Conservation (phyloP, 2,888 invertebrate genomes). For the Ganaspis brasiliensis region DNA sequence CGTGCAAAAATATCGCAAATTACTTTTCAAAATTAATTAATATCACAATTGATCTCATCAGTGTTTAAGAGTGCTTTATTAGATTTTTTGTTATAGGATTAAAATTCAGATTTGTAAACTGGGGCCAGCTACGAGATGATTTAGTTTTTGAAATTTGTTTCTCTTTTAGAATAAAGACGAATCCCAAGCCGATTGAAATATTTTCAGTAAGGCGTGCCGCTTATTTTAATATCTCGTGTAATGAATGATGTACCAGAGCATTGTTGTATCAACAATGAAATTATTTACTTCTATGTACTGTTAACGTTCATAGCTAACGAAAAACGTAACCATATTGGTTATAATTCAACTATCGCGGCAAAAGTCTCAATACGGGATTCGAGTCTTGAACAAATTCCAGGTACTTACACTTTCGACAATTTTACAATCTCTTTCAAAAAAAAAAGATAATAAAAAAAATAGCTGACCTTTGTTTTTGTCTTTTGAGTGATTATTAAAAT, state of each 20-base stretch:
- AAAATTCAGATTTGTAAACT: background rate
- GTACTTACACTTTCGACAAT: background rate
- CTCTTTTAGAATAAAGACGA: conserved; percentile 21
- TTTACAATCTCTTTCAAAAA: background rate
- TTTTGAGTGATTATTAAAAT: too few species aligned
- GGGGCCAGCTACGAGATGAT: background rate
- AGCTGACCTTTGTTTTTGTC: conserved; percentile 25
- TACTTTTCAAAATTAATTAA: conserved; percentile 8
- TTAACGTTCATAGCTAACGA: conserved; percentile 55
- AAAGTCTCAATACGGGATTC: conserved; percentile 63
- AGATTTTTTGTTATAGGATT: background rate
- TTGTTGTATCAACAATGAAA: conserved; percentile 75
- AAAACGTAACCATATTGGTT: conserved; percentile 75
- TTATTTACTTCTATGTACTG: conserved; percentile 53
- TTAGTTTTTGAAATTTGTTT: background rate
- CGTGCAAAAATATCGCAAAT: conserved; percentile 4
- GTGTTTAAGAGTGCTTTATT: conserved; percentile 11
- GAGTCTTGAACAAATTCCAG: conserved; percentile 38
- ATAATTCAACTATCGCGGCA: conserved; percentile 67
- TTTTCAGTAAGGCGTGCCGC: conserved; percentile 70
- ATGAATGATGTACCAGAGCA: conserved; percentile 61
- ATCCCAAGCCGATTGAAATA: conserved; percentile 62
- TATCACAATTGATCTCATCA: conserved; percentile 17
- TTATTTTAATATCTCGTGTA: conserved; percentile 68
- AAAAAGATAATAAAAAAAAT: too few species aligned